Evolutionary conservation across 2,888 invertebrate species (phyloP).

Genomic region (Prosopocoilus inquinatus): DNA sequence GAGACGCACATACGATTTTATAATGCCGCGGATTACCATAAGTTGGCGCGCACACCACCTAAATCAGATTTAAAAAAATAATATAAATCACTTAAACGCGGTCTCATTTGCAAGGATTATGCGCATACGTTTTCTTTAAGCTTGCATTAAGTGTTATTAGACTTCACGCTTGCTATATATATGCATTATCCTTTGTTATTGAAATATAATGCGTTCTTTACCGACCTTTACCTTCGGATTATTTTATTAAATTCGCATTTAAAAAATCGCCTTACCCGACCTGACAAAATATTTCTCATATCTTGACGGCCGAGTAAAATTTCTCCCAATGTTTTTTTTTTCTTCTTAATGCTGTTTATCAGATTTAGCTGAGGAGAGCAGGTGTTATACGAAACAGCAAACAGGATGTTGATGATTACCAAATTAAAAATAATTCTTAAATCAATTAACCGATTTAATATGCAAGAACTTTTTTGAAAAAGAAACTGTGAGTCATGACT

Average conservation of each 20-base stretch:
- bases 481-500: not conserved
- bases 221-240: slow-evolving; percentile 17
- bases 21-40: slow-evolving; percentile 20
- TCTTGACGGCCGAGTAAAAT: too few species aligned
- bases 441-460: too few species aligned
- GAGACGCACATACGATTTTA: slow-evolving; percentile 16
- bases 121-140: slow-evolving; percentile 22
- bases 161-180: slow-evolving; percentile 13
- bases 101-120: slow-evolving; percentile 23
- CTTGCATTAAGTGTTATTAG: slow-evolving; percentile 20
- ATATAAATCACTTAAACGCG: slow-evolving; percentile 22
- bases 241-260: slow-evolving; percentile 20
- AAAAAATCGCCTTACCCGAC: not conserved
- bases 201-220: slow-evolving; percentile 16
- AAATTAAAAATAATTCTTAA: too few species aligned
- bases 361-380: too few species aligned
- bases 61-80: slow-evolving; percentile 22
- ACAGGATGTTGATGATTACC: too few species aligned
- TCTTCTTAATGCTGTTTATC: too few species aligned
- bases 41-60: slow-evolving; percentile 21
- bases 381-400: too few species aligned
- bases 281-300: too few species aligned
- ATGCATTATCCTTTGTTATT: slow-evolving; percentile 12
- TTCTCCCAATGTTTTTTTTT: too few species aligned
- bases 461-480: too few species aligned